phyloP scores from a whole-genome alignment of 2,797 vertebrate species.

The Lepilemur septentrionalis region DNA sequence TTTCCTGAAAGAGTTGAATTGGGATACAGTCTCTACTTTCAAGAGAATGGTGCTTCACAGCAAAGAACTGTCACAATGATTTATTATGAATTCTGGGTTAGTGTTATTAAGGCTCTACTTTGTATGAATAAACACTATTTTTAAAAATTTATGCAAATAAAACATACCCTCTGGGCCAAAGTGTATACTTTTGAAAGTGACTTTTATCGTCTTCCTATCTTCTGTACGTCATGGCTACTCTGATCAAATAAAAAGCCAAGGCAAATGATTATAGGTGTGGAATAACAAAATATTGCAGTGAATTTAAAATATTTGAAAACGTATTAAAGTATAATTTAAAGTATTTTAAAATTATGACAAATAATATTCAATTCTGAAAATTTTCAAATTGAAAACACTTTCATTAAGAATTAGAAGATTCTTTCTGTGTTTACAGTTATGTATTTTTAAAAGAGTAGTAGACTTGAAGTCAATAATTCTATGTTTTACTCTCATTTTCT shows the following conservation, averaged over 20 bases:
- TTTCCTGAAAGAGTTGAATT: background rate
- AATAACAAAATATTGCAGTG: background rate
- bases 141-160: constrained; percentile 24
- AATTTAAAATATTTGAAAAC: too few species aligned
- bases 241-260: background rate
- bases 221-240: background rate
- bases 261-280: background rate
- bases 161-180: background rate
- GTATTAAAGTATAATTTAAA: too few species aligned
- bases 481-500: constrained; percentile 15
- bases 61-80: background rate
- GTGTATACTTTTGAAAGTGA: background rate
- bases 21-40: background rate
- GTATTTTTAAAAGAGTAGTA: background rate
- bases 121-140: background rate
- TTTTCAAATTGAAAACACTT: background rate
- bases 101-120: background rate
- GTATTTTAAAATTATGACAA: background rate
- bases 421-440: background rate
- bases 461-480: background rate
- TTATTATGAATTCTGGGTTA: background rate
- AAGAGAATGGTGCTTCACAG: background rate
- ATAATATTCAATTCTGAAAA: background rate
- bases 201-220: background rate
- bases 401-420: background rate